A percentile compares a stretch with the other conserved stretches of the same genome.
Conservation (phyloP, 2,797 vertebrate species). For the Phrynocephalus guinanensis region DNA sequence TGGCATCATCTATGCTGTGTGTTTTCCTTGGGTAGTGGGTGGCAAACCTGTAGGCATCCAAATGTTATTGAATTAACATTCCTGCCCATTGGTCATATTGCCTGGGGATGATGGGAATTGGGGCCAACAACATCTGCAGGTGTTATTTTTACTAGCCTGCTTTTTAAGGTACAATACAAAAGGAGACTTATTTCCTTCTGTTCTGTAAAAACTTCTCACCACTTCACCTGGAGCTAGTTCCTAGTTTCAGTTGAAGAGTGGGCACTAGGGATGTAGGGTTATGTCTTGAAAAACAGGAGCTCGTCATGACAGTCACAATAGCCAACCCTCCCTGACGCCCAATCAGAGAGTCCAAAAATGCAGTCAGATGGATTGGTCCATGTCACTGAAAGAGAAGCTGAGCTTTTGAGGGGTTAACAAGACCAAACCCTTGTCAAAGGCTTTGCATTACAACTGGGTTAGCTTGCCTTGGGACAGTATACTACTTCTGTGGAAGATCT, state of each 20-base stretch:
- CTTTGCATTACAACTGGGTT: too few relatives aligned
- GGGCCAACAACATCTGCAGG: not conserved
- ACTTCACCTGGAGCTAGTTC: not conserved
- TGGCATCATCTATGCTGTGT: not conserved
- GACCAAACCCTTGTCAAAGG: too few relatives aligned
- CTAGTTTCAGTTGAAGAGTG: not conserved
- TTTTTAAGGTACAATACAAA: not conserved
- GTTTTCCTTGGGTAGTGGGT: not conserved
- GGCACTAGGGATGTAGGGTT: not conserved
- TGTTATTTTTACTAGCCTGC: not conserved
- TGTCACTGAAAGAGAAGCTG: too few relatives aligned
- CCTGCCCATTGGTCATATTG: not conserved
- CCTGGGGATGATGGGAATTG: not conserved
- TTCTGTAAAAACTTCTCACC: too few relatives aligned
- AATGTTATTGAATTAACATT: not conserved
- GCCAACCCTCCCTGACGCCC: too few relatives aligned
- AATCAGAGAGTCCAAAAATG: too few relatives aligned
- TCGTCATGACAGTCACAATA: too few relatives aligned
- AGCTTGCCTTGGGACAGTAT: too few relatives aligned
- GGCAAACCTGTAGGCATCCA: not conserved
- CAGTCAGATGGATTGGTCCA: too few relatives aligned
- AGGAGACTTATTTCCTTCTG: not conserved
- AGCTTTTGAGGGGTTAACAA: too few relatives aligned
- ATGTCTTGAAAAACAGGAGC: too few relatives aligned
- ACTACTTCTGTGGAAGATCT: too few relatives aligned